Evolutionary conservation across 2,113 vertebrate genomes (phyloP), one percentile per base, ranked within the genome.

Genomic region (Upupa epops): DNA sequence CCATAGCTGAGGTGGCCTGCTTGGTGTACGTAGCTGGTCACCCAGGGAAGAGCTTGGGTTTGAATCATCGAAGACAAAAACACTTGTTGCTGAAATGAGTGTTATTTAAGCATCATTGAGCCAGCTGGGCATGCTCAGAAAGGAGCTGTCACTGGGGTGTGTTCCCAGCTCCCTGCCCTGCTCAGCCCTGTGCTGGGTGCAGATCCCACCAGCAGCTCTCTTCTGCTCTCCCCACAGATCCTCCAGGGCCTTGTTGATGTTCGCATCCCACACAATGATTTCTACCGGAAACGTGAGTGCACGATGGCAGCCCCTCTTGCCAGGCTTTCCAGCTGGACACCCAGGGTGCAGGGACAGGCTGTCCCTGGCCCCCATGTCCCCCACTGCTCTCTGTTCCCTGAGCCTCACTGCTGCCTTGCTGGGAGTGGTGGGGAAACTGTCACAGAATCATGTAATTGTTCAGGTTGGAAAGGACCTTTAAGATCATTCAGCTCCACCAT

Each of bases 161-260:
- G 2, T 12, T 45, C 26, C 26, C 5, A 1, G 48, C 52, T 8
- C 2, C 31, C 59, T 46, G 75, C 26, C 5, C 7, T 0, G 0
- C 37, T 76, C 34, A 59, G 70, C 70, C 77, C 46, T 9, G 2
- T 22, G 28, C 4, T 1, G 69, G 37, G 20, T 2, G 3, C 1
- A 1, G 17, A 3, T 20, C 40, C 51, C 40, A 46, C 37, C 70
- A 69, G 51, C 65, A 79, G n/a, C 63, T 78, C 37, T 86, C 36
- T 37, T 92, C 24, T 93, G 66, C 76, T 97, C 88, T 92, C 36
- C 93, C 92, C 54, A 29, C 95, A 99, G 99, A 97, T 99, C 63
- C 97, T 99, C 83, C 98, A 98, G 60, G 99, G 98, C 55, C 97
- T 99, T 1, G 98, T 99, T 0, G 98, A 98, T 1, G 98, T 99